A percentile compares a stretch with the other conserved stretches of the same genome.
phyloP scores from a whole-genome alignment of 2,113 vertebrate genomes.

The Xenopus borealis region DNA sequence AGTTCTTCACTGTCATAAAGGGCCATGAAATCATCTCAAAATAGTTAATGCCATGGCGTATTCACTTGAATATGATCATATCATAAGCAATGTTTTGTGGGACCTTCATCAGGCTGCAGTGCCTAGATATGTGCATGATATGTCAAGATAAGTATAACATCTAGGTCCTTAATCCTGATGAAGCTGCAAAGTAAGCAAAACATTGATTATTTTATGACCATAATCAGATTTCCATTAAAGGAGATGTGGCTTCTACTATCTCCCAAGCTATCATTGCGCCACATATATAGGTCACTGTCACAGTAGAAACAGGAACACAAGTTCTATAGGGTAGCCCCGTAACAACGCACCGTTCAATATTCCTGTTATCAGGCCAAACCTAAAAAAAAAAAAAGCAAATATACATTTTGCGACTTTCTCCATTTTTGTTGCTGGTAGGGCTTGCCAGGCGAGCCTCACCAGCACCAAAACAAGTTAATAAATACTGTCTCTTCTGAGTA shows the following conservation, averaged over 20 bases:
- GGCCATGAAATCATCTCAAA: no score
- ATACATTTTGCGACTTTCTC: slow-evolving; percentile 25
- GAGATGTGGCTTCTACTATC: no score
- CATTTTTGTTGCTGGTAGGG: not conserved
- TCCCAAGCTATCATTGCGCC: no score
- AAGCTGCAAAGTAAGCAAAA: not conserved
- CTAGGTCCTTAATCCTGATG: not conserved
- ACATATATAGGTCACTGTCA: slow-evolving; percentile 9
- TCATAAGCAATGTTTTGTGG: not conserved
- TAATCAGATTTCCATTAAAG: no score
- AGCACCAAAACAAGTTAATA: slow-evolving; percentile 25
- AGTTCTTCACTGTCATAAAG: not conserved
- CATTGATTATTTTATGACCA: no score
- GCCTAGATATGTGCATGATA: not conserved
- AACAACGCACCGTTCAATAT: not conserved
- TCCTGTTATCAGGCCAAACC: not conserved
- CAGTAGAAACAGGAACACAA: not conserved
- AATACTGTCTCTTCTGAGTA: slow-evolving; percentile 40
- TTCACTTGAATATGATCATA: not conserved
- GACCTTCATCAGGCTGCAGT: not conserved
- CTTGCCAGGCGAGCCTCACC: not conserved
- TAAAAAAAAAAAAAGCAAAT: slow-evolving; percentile 19
- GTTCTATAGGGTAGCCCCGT: slow-evolving; percentile 29
- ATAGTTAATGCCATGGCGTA: not conserved
- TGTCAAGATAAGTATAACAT: not conserved